Percentiles rank a stretch among this genome's conserved stretches.
Evolutionary conservation across 35 echinoderm and acorn worm species (phyloP).

Genomic region (Holothuria glaberrima): DNA sequence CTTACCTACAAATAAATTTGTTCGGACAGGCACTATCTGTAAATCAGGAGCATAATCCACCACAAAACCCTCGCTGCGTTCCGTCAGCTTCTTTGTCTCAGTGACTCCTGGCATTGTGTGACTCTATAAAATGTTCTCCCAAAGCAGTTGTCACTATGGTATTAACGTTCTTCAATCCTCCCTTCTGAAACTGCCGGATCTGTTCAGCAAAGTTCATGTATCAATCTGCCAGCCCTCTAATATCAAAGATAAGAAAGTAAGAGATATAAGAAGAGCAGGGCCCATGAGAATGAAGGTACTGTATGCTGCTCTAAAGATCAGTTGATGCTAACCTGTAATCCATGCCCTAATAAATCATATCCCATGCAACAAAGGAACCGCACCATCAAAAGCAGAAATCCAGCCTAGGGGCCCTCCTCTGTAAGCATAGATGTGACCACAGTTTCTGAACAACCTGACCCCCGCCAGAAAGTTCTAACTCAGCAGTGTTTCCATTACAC

Average conservation of each 20-base stretch:
- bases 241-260: neutral
- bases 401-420: no score
- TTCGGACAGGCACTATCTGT: constrained; percentile 31
- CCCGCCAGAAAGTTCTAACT: no score
- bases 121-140: constrained; percentile 27
- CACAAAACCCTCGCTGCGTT: constrained; percentile 40
- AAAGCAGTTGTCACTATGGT: constrained; percentile 7
- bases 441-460: no score
- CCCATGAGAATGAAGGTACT: neutral
- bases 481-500: no score
- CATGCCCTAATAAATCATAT: no score
- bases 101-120: constrained; percentile 31
- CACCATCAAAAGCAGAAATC: no score
- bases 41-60: constrained; percentile 41
- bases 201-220: constrained; percentile 42
- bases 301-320: neutral
- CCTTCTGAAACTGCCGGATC: constrained; percentile 22
- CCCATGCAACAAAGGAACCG: no score
- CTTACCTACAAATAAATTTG: constrained; percentile 50
- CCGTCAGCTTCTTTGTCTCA: neutral
- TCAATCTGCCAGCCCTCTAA: neutral
- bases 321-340: no score
- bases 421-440: no score
- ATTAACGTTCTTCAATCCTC: constrained; percentile 28
- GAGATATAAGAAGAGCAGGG: neutral